These are phyloP conservation scores for Anoplophora glabripennis DNA, from an alignment of 1,140 invertebrate species.

Conservation along the genomic window DNA sequence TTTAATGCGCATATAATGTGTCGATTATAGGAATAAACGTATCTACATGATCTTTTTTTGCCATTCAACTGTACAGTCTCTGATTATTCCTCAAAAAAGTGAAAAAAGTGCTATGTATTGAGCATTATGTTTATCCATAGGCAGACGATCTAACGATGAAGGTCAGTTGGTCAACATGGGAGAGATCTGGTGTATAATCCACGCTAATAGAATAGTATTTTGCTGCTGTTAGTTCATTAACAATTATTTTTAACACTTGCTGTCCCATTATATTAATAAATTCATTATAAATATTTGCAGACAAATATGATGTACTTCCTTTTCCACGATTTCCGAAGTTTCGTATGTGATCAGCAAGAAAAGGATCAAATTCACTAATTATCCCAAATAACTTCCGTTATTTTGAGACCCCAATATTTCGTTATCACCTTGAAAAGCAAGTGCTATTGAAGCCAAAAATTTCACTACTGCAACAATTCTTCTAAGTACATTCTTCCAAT, in stretches of 20 bases:
- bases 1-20: no score
- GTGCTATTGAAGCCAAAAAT: constrained; percentile 13
- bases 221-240: constrained; percentile 35
- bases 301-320: constrained; percentile 30
- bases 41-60: no score
- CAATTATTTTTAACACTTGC: constrained; percentile 36
- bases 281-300: constrained; percentile 32
- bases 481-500: constrained; percentile 16
- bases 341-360: constrained; percentile 17
- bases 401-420: constrained; percentile 14
- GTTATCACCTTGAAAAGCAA: constrained; percentile 3
- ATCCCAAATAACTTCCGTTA: constrained; percentile 20
- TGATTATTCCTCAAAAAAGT: no score
- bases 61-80: no score
- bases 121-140: no score
- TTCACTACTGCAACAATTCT: neutral
- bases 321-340: constrained; percentile 15
- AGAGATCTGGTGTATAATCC: constrained; percentile 47
- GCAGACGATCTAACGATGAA: no score
- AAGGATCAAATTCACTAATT: constrained; percentile 12
- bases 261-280: constrained; percentile 36
- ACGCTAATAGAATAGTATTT: constrained; percentile 47
- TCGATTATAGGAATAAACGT: no score
- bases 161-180: no score
- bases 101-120: no score